These are phyloP conservation scores for Bicyclus anynana DNA, from an alignment of 1,140 invertebrate genomes.

Conservation along the genomic window DNA sequence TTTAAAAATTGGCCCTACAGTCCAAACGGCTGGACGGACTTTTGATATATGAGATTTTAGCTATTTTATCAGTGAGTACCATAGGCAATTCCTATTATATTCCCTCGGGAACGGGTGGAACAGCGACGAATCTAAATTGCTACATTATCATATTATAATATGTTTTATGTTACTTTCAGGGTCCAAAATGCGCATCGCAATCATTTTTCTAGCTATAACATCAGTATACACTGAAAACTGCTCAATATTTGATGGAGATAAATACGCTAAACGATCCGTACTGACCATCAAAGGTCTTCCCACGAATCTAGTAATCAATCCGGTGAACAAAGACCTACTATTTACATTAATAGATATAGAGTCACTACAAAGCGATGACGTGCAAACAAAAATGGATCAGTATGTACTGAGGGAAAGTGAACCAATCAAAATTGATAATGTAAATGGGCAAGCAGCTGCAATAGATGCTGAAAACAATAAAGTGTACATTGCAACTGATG, in stretches of 20 bases:
- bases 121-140: too few species aligned
- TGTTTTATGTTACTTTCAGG: slow-evolving; percentile 42
- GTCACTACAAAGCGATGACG: slow-evolving; percentile 52
- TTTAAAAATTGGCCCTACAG: too few species aligned
- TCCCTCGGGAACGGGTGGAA: too few species aligned
- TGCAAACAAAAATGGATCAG: slow-evolving; percentile 70
- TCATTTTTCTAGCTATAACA: slow-evolving; percentile 38
- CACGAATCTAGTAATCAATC: slow-evolving; percentile 56
- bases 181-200: slow-evolving; percentile 44
- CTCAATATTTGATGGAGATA: slow-evolving; percentile 37
- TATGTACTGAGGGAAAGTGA: slow-evolving; percentile 49
- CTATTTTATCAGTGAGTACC: too few species aligned
- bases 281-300: slow-evolving; percentile 64
- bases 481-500: slow-evolving; percentile 60
- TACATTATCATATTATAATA: not conserved
- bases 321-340: slow-evolving; percentile 45
- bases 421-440: slow-evolving; percentile 55
- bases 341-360: slow-evolving; percentile 66
- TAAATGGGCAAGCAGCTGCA: slow-evolving; percentile 59
- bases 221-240: slow-evolving; percentile 45
- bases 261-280: slow-evolving; percentile 43
- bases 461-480: slow-evolving; percentile 50
- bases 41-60: too few species aligned
- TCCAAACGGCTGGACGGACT: too few species aligned
- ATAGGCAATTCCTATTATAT: too few species aligned